phyloP scores from a whole-genome alignment of 2,888 invertebrate species.

The Dryobotodes eremita region DNA sequence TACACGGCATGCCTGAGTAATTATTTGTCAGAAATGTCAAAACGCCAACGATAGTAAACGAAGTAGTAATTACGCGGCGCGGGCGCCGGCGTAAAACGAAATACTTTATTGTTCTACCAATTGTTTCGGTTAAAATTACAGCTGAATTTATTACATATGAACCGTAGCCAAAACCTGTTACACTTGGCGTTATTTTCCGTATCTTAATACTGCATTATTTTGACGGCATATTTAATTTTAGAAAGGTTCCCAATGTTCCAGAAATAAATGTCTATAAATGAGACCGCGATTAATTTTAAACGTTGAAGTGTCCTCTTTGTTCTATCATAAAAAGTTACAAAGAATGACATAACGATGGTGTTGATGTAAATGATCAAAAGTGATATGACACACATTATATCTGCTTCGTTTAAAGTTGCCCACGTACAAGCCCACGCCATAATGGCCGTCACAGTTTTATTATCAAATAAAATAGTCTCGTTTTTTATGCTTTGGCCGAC shows the following conservation, averaged over 20 bases:
- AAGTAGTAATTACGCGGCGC: conserved; percentile 27
- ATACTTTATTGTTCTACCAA: conserved; percentile 45
- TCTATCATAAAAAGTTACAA: conserved; percentile 31
- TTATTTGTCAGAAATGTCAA: conserved; percentile 62
- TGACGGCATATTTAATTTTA: conserved; percentile 32
- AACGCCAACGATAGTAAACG: conserved; percentile 54
- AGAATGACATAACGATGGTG: conserved; percentile 30
- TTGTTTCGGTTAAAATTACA: conserved; percentile 55
- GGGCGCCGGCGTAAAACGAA: conserved; percentile 39
- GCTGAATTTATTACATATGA: conserved; percentile 47
- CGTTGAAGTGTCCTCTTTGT: conserved; percentile 50
- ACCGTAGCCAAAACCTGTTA: conserved; percentile 50
- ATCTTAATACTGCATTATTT: conserved; percentile 43
- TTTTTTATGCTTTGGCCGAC: conserved; percentile 37
- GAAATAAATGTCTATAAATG: conserved; percentile 48
- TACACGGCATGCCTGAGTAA: conserved; percentile 31
- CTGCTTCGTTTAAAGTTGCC: conserved; percentile 48
- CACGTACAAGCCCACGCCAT: conserved; percentile 54
- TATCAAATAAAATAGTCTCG: conserved; percentile 48
- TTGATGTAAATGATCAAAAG: conserved; percentile 56
- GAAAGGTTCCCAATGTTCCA: conserved; percentile 1
- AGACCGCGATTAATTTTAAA: conserved; percentile 39
- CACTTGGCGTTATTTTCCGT: conserved; percentile 32
- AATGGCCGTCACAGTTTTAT: conserved; percentile 47
- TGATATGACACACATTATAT: conserved; percentile 30